Conservation (phyloP, 2,113 vertebrate genomes). For the Ageneiosus marmoratus region DNA sequence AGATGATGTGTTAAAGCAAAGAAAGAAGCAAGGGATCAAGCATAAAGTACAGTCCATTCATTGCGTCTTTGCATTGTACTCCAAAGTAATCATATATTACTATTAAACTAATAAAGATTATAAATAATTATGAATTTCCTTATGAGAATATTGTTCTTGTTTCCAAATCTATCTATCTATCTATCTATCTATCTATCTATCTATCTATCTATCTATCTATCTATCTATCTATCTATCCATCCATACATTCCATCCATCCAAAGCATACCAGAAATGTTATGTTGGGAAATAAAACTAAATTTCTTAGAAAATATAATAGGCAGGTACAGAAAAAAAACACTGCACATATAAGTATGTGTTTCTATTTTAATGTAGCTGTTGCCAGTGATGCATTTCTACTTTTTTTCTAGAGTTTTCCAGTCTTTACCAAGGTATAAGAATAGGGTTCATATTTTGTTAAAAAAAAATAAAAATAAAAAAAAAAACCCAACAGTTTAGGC, state of each 20-base stretch:
- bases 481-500: neutral
- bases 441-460: neutral
- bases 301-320: neutral
- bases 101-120: no score
- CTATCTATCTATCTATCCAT: no score
- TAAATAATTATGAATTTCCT: neutral
- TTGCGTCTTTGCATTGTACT: neutral
- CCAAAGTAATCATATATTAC: neutral
- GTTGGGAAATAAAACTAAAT: neutral
- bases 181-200: neutral
- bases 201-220: no score
- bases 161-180: neutral
- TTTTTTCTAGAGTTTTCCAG: neutral
- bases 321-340: neutral
- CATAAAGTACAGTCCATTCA: neutral
- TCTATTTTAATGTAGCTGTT: neutral
- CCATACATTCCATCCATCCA: no score
- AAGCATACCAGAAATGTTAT: no score
- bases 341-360: neutral
- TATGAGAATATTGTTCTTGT: neutral
- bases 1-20: slow-evolving; percentile 33
- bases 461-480: neutral
- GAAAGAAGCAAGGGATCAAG: slow-evolving; percentile 24
- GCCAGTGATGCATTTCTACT: neutral
- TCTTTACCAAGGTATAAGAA: neutral